Base-by-base conservation (phyloP, 2,797 vertebrate genomes). In the Staurois parvus region DNA sequence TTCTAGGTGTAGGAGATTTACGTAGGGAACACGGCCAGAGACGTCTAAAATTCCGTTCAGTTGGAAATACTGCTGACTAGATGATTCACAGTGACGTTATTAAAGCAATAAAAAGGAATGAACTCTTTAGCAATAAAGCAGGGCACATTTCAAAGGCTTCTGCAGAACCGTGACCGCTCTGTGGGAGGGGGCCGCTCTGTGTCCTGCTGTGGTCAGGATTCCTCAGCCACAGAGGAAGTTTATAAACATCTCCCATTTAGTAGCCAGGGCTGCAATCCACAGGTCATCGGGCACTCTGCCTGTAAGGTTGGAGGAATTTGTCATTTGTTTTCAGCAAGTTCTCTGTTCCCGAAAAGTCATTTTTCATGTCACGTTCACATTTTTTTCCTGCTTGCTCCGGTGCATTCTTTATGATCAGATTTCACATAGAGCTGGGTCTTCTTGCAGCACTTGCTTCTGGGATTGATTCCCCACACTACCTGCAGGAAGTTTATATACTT, bases 141-240 rank as follows among this genome's bases (percentile, higher is more conserved):
- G 70, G 32, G 15, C 72, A 68, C 59, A 73, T 66, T 67, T 83
- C 72, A 75, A 75, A 83, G 81, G 40, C 72, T 83, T 34, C 72
- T 45, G 28, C 42, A 68, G 81, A 30, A 29, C 24, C 67, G 34
- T 68, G 62, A 52, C 62, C 8, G 73, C 64, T 30, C 32, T 32
- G 73, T 64, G 17, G 21, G 59, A n/a, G n/a, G 21, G 59, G 26
- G 29, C 62, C 59, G 81, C 15, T 17, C 59, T 45, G 75, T 48
- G 52, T 52, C 83, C 76, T 78, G 76, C 83, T 48, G 28, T 30
- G 76, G 32, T 29, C 48, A 29, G 59, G 48, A 68, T 80, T 56
- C 79, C 28, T 67, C 42, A 74, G 37, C 69, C 37, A 11, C 29
- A 42, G 52, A 72, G 32, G 21, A 72, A 10, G 66, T 32, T 67